Evolutionary conservation across 1,140 invertebrate species (phyloP).

Genomic region (Listronotus bonariensis): DNA sequence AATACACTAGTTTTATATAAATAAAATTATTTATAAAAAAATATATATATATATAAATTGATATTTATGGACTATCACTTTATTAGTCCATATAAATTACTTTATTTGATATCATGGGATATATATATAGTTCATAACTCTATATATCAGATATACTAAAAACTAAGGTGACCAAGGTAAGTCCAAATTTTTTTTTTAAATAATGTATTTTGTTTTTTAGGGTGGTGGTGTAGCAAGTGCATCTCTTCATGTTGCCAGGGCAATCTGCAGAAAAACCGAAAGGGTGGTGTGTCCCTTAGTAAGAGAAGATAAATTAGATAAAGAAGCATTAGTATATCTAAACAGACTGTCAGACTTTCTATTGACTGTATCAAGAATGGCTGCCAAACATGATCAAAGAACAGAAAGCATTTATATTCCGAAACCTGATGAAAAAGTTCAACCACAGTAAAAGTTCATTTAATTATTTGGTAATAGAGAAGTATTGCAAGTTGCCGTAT

Average conservation of each 20-base stretch:
- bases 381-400: conserved; percentile 67
- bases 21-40: too few species aligned
- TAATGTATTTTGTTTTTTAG: conserved; percentile 53
- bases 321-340: conserved; percentile 68
- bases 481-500: too few species aligned
- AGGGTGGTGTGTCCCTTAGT: conserved; percentile 65
- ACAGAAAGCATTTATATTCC: conserved; percentile 72
- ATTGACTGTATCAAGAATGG: conserved; percentile 70
- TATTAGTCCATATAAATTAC: too few species aligned
- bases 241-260: conserved; percentile 71
- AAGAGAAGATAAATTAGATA: conserved; percentile 63
- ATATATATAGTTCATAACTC: too few species aligned
- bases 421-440: conserved; percentile 51
- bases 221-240: conserved; percentile 74
- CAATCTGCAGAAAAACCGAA: conserved; percentile 74
- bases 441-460: conserved; percentile 44
- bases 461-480: too few species aligned
- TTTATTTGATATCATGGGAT: too few species aligned
- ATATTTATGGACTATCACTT: too few species aligned
- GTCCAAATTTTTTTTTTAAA: too few species aligned
- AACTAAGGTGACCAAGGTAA: neutral
- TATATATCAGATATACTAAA: too few species aligned
- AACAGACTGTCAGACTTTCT: conserved; percentile 74
- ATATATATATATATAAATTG: too few species aligned
- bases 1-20: too few species aligned